Base-by-base conservation (phyloP, 2,888 invertebrate genomes). In the Caenorhabditis sp. region DNA sequence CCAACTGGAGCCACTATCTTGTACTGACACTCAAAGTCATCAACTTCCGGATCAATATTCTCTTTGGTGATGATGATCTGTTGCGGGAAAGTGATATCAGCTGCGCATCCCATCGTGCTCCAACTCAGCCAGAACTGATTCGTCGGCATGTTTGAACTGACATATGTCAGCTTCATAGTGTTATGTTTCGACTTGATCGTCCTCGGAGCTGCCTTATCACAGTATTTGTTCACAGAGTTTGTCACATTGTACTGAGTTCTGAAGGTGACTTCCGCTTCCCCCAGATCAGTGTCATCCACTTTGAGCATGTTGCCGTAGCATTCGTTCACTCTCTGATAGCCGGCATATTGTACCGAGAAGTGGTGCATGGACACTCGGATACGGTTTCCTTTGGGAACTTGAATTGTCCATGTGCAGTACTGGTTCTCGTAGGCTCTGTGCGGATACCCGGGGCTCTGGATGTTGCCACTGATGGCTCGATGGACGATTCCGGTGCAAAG, bases 51-150 rank as follows among this genome's bases (percentile, higher is more conserved):
- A 56, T 77, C 82, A n/a, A 88, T 82, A 51, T 83, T 40, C 9
- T 79, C 70, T 61, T 83, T 83, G 8, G 58, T 71, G 3, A 86
- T 84, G 13, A 69, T 32, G 32, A 90, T 35, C 9, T 56, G 28
- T 9, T 82, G 60, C 6, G 84, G 82, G 4, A 58, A 47, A n/a
- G n/a, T 58, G n/a, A 90, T 71, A 2, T 78, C 76, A 24, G 88
- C 88, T 1, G 90, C 87, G 68, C 90, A 90, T 44, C 89, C 90
- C 5, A 87, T 56, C 8, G 88, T 90, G 22, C 69, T 76, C 89
- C 90, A 91, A 32, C 85, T 85, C 24, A 91, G 69, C 89, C 89
- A 91, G 85, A 91, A 91, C 68, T 87, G 85, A 67, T 91, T 91
- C 0, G 85, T 77, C 8, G 84, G 85, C 47, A 74, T 68, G 24